Evolutionary conservation across 2,888 invertebrate species (phyloP).

Genomic region (Bugula neritina): DNA sequence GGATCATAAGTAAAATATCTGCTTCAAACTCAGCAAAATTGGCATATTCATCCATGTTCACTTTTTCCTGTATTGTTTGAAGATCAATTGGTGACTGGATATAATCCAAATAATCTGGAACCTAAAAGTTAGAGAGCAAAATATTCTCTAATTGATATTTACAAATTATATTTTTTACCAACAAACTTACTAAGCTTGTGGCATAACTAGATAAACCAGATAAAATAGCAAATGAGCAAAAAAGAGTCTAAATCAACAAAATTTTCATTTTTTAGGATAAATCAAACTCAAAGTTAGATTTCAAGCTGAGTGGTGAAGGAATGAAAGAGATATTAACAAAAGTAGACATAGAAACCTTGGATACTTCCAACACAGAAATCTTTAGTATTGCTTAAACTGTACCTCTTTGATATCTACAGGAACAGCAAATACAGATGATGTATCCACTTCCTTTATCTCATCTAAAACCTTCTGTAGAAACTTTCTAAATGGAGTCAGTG

Average conservation of each 20-base stretch:
- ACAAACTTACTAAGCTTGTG: no score
- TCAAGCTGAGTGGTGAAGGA: no score
- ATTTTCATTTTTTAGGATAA: no score
- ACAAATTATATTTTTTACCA: no score
- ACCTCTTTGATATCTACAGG: conserved; percentile 71
- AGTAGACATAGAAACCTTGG: no score
- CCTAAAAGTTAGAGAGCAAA: conserved; percentile 45
- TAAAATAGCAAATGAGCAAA: no score
- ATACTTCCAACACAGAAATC: no score
- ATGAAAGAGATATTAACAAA: no score
- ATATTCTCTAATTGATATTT: conserved; percentile 59
- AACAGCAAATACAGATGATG: conserved; percentile 80
- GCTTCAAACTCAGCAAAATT: conserved; percentile 70
- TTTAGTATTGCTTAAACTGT: no score
- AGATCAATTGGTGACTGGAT: conserved; percentile 83
- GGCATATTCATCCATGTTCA: conserved; percentile 53
- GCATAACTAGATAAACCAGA: no score
- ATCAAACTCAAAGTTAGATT: no score
- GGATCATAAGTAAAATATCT: conserved; percentile 92
- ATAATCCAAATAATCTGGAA: conserved; percentile 82
- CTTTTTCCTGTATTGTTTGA: conserved; percentile 70
- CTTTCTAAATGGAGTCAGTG: conserved; percentile 75
- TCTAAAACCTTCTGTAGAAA: conserved; percentile 72
- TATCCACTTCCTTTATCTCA: conserved; percentile 71
- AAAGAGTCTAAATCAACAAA: no score